phyloP scores from a whole-genome alignment of 37 sponge, comb jelly and placozoan species.

The Petrosia ficiformis region DNA sequence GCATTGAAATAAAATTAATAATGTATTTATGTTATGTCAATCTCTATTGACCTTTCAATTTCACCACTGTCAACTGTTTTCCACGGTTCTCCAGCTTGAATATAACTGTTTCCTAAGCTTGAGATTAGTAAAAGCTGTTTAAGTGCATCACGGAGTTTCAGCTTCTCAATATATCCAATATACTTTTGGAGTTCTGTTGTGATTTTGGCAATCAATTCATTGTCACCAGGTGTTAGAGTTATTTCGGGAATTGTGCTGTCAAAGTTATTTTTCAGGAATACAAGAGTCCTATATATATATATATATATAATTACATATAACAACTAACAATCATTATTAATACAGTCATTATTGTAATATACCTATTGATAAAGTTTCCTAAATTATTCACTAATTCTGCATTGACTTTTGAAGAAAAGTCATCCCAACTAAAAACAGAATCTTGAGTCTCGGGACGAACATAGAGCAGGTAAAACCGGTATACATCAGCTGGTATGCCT shows the following conservation, averaged over 20 bases:
- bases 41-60: background rate
- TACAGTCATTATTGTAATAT: background rate
- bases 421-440: constrained; percentile 75
- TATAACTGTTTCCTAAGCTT: constrained; percentile 64
- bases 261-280: constrained; percentile 17
- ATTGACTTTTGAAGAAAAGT: constrained; percentile 64
- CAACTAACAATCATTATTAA: too few species aligned
- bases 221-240: background rate
- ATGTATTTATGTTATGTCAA: background rate
- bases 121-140: constrained; percentile 58
- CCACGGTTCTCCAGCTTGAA: constrained; percentile 77
- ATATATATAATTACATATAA: background rate
- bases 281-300: background rate
- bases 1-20: background rate
- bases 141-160: constrained; percentile 62
- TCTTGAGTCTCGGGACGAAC: constrained; percentile 74
- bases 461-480: constrained; percentile 72
- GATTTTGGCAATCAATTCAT: background rate
- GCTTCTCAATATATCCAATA: background rate
- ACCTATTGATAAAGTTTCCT: constrained; percentile 81
- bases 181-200: constrained; percentile 7
- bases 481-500: constrained; percentile 73
- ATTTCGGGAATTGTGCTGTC: constrained; percentile 10
- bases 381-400: constrained; percentile 80
- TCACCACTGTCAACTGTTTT: constrained; percentile 2